Conservation (phyloP, 2,888 invertebrate species). For the Lacanobia wlatinum region DNA sequence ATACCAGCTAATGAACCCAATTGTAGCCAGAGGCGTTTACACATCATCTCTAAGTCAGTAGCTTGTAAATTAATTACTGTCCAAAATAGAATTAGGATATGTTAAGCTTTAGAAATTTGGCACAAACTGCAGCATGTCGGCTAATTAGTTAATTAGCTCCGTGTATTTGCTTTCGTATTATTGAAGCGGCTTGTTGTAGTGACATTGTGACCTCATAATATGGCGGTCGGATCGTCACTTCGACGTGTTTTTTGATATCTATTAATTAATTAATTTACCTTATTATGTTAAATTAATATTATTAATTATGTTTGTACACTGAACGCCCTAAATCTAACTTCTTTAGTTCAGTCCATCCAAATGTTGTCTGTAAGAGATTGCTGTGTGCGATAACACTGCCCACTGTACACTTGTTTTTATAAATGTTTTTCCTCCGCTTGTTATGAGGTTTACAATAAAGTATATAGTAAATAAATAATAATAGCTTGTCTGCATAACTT, state of each 20-base stretch:
- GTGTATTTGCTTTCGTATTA: slow-evolving; percentile 45
- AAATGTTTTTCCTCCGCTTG: too few species aligned
- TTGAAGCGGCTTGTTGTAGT: slow-evolving; percentile 25
- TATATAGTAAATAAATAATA: too few species aligned
- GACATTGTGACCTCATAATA: slow-evolving; percentile 39
- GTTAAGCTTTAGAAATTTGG: slow-evolving; percentile 36
- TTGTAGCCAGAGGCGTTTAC: slow-evolving; percentile 15
- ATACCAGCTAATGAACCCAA: neutral
- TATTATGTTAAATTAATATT: too few species aligned
- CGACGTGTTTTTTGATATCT: neutral
- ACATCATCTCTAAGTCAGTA: slow-evolving; percentile 1
- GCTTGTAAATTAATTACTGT: slow-evolving; percentile 42
- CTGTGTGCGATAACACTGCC: too few species aligned
- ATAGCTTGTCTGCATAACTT: too few species aligned
- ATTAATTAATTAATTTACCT: neutral
- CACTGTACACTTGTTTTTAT: too few species aligned
- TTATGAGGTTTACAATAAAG: too few species aligned
- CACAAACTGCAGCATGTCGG: slow-evolving; percentile 26
- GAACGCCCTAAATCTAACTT: too few species aligned
- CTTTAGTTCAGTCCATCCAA: too few species aligned
- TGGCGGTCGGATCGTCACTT: slow-evolving; percentile 11
- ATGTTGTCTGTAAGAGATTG: too few species aligned
- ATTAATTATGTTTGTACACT: too few species aligned
- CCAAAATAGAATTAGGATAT: slow-evolving; percentile 30
- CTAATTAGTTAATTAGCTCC: slow-evolving; percentile 46